Base-by-base conservation (phyloP, 2,888 invertebrate genomes). In the Psylliodes chrysocephalus region DNA sequence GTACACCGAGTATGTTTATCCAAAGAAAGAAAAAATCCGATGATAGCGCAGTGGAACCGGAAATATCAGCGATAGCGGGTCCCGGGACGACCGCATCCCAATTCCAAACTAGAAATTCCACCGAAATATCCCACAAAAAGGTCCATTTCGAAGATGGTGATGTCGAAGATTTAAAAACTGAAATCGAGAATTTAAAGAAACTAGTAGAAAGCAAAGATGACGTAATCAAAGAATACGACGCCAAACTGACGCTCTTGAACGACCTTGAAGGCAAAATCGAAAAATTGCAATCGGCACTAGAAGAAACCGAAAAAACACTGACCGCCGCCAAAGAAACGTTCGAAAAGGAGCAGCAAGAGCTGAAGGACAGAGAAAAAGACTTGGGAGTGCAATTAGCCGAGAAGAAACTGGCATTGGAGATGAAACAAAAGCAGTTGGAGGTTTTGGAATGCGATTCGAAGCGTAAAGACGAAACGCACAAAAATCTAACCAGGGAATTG, bases 201-300 rank as follows among this genome's bases (percentile, higher is more conserved):
- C 87, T 86, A 65, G 72, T 90, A 35, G 86, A 86, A 19, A 84
- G 85, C 69, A 90, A 89, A 75, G 87, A 87, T 64, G 78, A 81
- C 46, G 81, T 83, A 22, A 83, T 89, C 8, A 82, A 84, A 46
- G 87, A 89, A 30, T 86, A 88, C 59, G 88, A 89, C 70, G 83
- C 85, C 46, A 85, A 86, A 65, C 83, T 89, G 2, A 82, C 86
- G 47, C 80, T 80, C 0, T 73, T 89, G 53, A 83, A 85, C 19
- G 77, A 78, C 12, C 74, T 82, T 15, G 80, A 85, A 68, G 75
- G 83, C 60, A 87, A 89, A 73, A 84, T 89, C 1, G 85, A 86
- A 46, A 85, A 85, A 69, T 82, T 89, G 22, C 85, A 86, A 69
- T 72, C 77, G 0, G 85, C 87, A 71, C 74, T 89, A 1, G 86